Conservation (phyloP, 2,113 vertebrate genomes). For the Planiliza haematocheilus region DNA sequence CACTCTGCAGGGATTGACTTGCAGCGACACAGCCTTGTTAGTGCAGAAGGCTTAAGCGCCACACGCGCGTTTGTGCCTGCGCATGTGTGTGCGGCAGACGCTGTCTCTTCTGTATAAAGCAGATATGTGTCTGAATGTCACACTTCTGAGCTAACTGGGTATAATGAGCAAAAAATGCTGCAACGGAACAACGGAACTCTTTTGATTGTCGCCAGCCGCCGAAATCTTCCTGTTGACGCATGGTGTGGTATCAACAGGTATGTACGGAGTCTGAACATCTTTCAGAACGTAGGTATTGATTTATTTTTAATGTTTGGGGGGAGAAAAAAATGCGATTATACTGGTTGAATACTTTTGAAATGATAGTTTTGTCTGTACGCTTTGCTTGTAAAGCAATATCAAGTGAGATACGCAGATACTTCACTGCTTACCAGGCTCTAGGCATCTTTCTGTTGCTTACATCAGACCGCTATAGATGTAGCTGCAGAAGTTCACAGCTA, state of each 20-base stretch:
- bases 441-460: not conserved
- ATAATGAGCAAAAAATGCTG: conserved; percentile 67
- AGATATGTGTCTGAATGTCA: conserved; percentile 50
- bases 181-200: conserved; percentile 21
- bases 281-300: not conserved
- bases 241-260: conserved; percentile 6
- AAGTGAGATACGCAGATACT: not conserved
- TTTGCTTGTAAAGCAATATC: no score
- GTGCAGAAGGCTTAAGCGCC: conserved; percentile 20
- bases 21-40: conserved; percentile 56
- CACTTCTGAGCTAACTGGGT: conserved; percentile 50
- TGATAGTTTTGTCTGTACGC: not conserved
- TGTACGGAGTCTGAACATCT: not conserved
- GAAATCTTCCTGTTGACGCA: conserved; percentile 5
- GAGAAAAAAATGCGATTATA: not conserved
- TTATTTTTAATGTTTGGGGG: not conserved
- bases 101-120: conserved; percentile 35
- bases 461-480: no score
- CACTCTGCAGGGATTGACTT: conserved; percentile 55
- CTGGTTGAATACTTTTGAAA: not conserved
- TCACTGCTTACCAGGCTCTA: not conserved
- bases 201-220: conserved; percentile 36
- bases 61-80: conserved; percentile 2
- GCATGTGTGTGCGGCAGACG: conserved; percentile 4
- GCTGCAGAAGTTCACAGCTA: no score